These are phyloP conservation scores for Heteractis magnifica DNA, from an alignment of 92 coral and sea anemone species.

Conservation along the genomic window DNA sequence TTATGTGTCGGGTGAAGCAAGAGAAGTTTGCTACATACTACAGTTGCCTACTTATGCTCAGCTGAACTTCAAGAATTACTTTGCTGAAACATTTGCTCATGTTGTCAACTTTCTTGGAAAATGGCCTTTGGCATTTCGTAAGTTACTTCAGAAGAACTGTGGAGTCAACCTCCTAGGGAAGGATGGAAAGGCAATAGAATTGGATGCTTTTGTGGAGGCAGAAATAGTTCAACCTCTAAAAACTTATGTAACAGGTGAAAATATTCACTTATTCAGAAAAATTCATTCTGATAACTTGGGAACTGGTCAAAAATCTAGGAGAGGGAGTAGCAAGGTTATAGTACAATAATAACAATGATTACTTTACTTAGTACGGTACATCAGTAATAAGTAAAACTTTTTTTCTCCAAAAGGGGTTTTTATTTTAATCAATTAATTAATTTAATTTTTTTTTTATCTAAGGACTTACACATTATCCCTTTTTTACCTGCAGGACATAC, in stretches of 20 bases:
- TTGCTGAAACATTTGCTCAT: conserved; percentile 30
- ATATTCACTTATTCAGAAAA: not conserved
- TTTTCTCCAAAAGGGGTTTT: too few relatives aligned
- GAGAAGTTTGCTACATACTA: conserved; percentile 34
- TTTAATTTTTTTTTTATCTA: too few relatives aligned
- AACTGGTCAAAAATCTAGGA: too few relatives aligned
- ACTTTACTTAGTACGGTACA: too few relatives aligned
- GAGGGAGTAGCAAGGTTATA: too few relatives aligned
- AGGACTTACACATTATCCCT: too few relatives aligned
- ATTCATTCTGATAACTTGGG: not conserved
- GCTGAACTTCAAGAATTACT: conserved; percentile 42
- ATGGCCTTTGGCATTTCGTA: conserved; percentile 42
- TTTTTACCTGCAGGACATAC: conserved; percentile 40
- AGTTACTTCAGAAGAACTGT: conserved; percentile 38
- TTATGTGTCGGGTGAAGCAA: conserved; percentile 22
- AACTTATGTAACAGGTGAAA: conserved; percentile 46
- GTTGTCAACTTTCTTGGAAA: conserved; percentile 41
- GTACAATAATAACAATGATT: too few relatives aligned
- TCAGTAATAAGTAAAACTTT: too few relatives aligned
- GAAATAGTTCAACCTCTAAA: conserved; percentile 53
- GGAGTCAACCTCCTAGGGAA: conserved; percentile 35
- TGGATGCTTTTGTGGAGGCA: conserved; percentile 51
- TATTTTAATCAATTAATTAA: too few relatives aligned
- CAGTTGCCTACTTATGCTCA: conserved; percentile 53
- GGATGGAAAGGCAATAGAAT: conserved; percentile 20